These are phyloP conservation scores for Zapus hudsonius DNA, from an alignment of 2,113 vertebrate species.

Conservation along the genomic window DNA sequence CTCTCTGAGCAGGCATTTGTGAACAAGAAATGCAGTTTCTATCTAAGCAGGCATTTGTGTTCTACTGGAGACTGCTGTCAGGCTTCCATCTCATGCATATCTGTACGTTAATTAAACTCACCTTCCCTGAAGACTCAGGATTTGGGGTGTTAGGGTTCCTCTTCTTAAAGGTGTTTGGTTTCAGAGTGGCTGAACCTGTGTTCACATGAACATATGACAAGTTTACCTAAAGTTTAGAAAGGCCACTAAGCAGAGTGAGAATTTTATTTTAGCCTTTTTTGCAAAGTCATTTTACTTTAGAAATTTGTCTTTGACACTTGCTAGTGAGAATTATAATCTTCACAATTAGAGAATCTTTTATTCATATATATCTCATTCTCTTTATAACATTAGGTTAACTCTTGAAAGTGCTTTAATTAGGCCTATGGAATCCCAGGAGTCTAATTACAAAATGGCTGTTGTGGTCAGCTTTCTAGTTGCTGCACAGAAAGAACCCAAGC, in stretches of 20 bases:
- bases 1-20: background rate
- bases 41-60: too few species aligned
- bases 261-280: background rate
- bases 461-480: too few species aligned
- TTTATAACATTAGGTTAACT: background rate
- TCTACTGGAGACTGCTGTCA: background rate
- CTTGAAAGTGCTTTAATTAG: slow-evolving; percentile 1
- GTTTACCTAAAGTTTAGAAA: background rate
- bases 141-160: background rate
- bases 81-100: background rate
- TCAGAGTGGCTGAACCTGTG: background rate
- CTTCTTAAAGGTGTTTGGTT: background rate
- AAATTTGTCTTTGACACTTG: background rate
- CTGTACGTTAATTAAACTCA: background rate
- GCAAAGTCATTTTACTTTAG: background rate
- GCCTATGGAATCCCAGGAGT: background rate
- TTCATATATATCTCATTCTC: slow-evolving; percentile 2
- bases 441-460: background rate
- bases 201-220: background rate
- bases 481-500: too few species aligned
- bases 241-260: accelerated
- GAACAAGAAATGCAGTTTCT: too few species aligned
- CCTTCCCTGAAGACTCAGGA: background rate
- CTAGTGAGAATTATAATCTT: slow-evolving; percentile 21
- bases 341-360: background rate